Evolutionary conservation across 2,797 vertebrate genomes (phyloP).

Genomic region (Falco novaeseelandiae): DNA sequence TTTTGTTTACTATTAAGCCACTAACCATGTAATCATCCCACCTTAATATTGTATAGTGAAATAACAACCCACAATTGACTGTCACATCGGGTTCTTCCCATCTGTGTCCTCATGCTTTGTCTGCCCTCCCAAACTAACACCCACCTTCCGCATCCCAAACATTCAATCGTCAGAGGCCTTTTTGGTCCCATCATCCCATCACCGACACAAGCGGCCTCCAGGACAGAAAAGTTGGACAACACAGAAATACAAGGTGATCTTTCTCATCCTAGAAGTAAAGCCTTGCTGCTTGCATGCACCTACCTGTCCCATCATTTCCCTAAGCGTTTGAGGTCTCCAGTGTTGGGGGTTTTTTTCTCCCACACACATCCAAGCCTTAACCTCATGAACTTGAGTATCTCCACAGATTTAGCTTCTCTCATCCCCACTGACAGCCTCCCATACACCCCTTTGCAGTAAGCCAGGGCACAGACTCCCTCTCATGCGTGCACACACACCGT

Average conservation of each 20-base stretch:
- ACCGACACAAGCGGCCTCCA: background rate
- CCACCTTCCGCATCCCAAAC: background rate
- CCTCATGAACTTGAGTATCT: background rate
- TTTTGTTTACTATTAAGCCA: constrained; percentile 5
- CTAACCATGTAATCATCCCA: background rate
- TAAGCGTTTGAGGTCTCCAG: background rate
- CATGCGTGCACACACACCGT: no score
- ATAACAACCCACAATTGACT: background rate
- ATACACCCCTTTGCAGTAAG: background rate
- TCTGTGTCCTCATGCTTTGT: background rate
- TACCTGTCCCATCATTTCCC: background rate
- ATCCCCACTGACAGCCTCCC: background rate
- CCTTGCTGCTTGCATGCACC: background rate
- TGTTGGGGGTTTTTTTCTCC: accelerated
- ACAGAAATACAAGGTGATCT: background rate
- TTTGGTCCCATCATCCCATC: background rate
- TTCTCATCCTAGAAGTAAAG: background rate
- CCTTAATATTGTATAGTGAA: background rate
- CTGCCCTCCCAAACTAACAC: background rate
- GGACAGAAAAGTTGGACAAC: background rate
- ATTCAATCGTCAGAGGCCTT: background rate
- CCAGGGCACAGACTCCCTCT: background rate
- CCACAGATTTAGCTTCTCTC: background rate
- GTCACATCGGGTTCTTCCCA: background rate
- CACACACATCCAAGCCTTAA: background rate